Evolutionary conservation across 2,113 vertebrate genomes (phyloP).

Genomic region (Corvus moneduloides): DNA sequence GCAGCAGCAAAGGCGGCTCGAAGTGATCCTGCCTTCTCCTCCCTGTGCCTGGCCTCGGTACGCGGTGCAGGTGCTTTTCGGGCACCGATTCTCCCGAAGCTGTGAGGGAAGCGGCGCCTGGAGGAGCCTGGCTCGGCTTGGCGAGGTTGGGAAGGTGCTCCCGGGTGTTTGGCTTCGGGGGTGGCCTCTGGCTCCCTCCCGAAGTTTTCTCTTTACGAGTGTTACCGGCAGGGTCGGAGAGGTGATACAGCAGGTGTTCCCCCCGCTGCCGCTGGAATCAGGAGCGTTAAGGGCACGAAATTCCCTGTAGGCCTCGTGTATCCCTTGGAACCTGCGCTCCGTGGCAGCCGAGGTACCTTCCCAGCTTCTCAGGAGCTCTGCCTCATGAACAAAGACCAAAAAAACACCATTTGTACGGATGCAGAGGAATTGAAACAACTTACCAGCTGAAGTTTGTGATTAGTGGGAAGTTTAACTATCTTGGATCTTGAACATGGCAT

Average conservation of each 20-base stretch:
- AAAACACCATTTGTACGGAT: background rate
- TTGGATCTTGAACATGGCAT: background rate
- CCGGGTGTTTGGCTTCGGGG: background rate
- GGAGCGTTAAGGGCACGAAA: background rate
- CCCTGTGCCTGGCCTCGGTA: background rate
- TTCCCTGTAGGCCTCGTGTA: slow-evolving; percentile 20
- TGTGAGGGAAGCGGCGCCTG: background rate
- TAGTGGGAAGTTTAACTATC: background rate
- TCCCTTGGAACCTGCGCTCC: slow-evolving; percentile 23
- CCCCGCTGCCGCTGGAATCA: background rate
- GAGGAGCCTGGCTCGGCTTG: background rate
- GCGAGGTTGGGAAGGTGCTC: background rate
- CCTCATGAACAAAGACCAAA: background rate
- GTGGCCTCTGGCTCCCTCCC: background rate
- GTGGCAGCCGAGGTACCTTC: background rate
- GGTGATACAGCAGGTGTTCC: background rate
- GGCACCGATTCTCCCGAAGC: background rate
- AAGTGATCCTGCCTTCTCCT: background rate
- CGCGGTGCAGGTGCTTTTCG: background rate
- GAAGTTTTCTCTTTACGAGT: background rate
- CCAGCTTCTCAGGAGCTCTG: background rate
- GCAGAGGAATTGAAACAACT: background rate
- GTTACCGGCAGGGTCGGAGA: background rate
- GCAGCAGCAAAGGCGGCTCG: background rate
- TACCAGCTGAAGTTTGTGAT: background rate